These are phyloP conservation scores for Sigmodon hispidus DNA, from an alignment of 2,113 vertebrate genomes.

Conservation along the genomic window DNA sequence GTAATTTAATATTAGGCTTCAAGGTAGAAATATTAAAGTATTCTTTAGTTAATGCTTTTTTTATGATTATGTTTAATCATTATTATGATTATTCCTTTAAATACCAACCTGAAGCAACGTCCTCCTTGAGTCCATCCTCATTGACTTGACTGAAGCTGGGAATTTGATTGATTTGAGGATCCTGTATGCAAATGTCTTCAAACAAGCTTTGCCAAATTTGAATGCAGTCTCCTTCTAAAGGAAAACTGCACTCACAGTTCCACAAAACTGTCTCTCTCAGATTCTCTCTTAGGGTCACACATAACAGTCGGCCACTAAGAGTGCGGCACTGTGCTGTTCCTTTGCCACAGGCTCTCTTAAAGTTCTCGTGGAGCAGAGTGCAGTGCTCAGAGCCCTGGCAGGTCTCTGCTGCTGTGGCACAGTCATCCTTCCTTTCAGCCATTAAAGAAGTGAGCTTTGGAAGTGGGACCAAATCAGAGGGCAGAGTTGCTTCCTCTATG, in stretches of 20 bases:
- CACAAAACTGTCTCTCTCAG: slow-evolving; percentile 79
- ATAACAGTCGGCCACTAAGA: slow-evolving; percentile 43
- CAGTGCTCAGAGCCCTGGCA: slow-evolving; percentile 80
- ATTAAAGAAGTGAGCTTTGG: not conserved
- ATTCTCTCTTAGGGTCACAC: slow-evolving; percentile 72
- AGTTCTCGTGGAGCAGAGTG: slow-evolving; percentile 65
- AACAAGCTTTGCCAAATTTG: slow-evolving; percentile 82
- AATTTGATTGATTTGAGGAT: slow-evolving; percentile 50
- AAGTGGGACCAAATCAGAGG: not conserved
- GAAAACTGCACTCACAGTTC: slow-evolving; percentile 79
- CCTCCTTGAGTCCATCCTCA: slow-evolving; percentile 16
- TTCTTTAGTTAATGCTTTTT: not conserved
- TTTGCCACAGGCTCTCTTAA: slow-evolving; percentile 76
- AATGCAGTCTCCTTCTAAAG: slow-evolving; percentile 74
- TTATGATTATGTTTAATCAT: not conserved
- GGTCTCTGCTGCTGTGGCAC: slow-evolving; percentile 46
- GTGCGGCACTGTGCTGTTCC: slow-evolving; percentile 67
- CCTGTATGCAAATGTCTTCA: slow-evolving; percentile 80
- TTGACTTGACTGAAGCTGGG: not conserved
- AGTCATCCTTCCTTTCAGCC: not conserved
- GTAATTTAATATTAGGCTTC: not conserved
- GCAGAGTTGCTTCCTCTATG: slow-evolving; percentile 55
- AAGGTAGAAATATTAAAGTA: not conserved
- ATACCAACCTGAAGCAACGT: slow-evolving; percentile 73
- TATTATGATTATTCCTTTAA: not conserved